Percentiles rank a stretch among this genome's conserved stretches.
These are phyloP conservation scores for Camponotus floridanus DNA, from an alignment of 1,140 invertebrate species.

Conservation along the genomic window DNA sequence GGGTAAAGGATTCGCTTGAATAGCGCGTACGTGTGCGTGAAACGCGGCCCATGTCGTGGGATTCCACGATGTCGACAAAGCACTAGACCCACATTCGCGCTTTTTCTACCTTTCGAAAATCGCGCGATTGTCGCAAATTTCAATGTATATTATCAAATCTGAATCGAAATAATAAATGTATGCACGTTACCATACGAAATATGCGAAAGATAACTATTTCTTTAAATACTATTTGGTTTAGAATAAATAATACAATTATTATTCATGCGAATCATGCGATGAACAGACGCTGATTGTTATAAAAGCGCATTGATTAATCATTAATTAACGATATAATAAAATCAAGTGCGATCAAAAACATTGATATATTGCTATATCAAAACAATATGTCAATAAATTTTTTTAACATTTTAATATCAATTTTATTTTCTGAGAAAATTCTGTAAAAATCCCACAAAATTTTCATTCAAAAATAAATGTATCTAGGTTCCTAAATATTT, in stretches of 20 bases:
- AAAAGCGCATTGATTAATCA: no score
- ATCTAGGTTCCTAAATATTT: no score
- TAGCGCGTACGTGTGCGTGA: conserved; percentile 37
- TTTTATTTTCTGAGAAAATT: no score
- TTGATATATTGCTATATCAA: no score
- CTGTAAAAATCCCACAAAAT: no score
- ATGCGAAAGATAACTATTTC: not conserved
- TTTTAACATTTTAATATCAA: no score
- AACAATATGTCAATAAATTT: no score
- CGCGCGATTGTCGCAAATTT: conserved; percentile 54
- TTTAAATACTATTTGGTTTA: not conserved
- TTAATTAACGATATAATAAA: no score
- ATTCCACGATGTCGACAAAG: conserved; percentile 14
- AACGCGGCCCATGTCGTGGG: conserved; percentile 65
- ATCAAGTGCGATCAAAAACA: no score
- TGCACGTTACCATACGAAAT: not conserved
- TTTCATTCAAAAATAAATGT: no score
- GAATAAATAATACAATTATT: not conserved
- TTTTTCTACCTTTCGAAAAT: conserved; percentile 41
- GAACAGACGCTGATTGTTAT: no score
- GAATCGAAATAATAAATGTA: not conserved
- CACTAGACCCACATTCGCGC: not conserved
- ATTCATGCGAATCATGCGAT: not conserved
- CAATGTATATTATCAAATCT: not conserved
- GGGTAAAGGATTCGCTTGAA: conserved; percentile 33